Base-by-base conservation (phyloP, 2,113 vertebrate genomes). In the Colius striatus region DNA sequence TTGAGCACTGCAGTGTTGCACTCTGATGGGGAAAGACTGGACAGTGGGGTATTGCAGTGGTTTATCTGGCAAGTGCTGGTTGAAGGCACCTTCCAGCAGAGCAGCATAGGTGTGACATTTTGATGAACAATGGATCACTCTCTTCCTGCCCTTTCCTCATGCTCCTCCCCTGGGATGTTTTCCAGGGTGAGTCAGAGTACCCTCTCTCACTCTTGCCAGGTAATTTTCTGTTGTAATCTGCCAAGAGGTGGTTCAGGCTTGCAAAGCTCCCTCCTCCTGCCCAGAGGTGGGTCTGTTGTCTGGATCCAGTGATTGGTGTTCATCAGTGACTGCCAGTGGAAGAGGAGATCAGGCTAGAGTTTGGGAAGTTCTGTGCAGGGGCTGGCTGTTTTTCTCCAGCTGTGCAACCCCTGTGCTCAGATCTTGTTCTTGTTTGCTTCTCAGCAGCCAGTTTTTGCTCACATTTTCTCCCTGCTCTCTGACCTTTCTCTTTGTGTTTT, bases 381-480 rank as follows among this genome's bases (percentile, higher is more conserved):
- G 6, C 34, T 67, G 51, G 20, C 6, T 51, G 78, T 17, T 36
- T 15, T 55, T 83, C 41, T 81, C 26, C 57, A 61, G 23, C 51
- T 58, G 8, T 43, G 15, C 2, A 8, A 16, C 0, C 0, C 11
- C 27, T 10, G 0, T 51, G 34, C 48, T 74, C 4, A 1, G 11
- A 50, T 34, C 16, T 61, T 45, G 50, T 84, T 5, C 17, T 65
- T 18, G 23, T 72, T 82, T 0, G 1, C 71, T 89, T 84, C 51
- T 80, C 38, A 65, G 84, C 30, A 76, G 32, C 4, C 32, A 21
- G 5, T 16, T 89, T 86, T 86, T 88, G 67, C 14, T 78, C 57
- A 25, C 21, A 1, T 84, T 86, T 63, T 63, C 70, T 70, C 65
- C 43, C 47, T 13, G 7, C 43, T 66, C n/a, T 57, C 61, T 45